phyloP scores from a whole-genome alignment of 64 coral and sea anemone species.

The Acropora tenuis region DNA sequence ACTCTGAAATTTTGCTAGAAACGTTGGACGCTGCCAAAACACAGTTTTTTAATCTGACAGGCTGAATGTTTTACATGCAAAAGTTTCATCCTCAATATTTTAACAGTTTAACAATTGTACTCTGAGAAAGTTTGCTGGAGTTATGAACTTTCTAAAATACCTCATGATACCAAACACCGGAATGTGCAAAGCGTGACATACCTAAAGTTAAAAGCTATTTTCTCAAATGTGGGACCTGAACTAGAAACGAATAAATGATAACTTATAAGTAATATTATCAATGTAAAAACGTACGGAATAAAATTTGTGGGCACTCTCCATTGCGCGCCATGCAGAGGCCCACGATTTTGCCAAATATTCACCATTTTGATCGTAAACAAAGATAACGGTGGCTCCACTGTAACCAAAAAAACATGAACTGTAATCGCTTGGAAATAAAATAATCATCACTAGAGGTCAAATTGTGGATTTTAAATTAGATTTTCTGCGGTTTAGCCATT shows the following conservation, averaged over 20 bases:
- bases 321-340: too few species aligned
- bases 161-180: constrained; percentile 18
- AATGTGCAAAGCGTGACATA: constrained; percentile 47
- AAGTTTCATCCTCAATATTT: constrained; percentile 29
- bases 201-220: constrained; percentile 49
- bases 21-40: constrained; percentile 30
- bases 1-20: constrained; percentile 52
- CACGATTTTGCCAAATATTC: too few species aligned
- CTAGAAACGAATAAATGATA: neutral
- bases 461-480: too few species aligned
- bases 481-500: neutral
- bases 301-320: too few species aligned
- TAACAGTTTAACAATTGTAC: constrained; percentile 21
- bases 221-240: constrained; percentile 47
- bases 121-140: constrained; percentile 16
- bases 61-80: constrained; percentile 39
- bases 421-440: too few species aligned
- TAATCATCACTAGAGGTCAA: too few species aligned
- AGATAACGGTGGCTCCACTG: too few species aligned
- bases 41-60: constrained; percentile 33
- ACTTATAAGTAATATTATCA: too few species aligned
- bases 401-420: too few species aligned
- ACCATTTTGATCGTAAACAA: too few species aligned
- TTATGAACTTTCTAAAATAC: constrained; percentile 50
- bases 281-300: too few species aligned